Evolutionary conservation across 2,888 invertebrate species (phyloP).

Genomic region (Metacarcinus magister): DNA sequence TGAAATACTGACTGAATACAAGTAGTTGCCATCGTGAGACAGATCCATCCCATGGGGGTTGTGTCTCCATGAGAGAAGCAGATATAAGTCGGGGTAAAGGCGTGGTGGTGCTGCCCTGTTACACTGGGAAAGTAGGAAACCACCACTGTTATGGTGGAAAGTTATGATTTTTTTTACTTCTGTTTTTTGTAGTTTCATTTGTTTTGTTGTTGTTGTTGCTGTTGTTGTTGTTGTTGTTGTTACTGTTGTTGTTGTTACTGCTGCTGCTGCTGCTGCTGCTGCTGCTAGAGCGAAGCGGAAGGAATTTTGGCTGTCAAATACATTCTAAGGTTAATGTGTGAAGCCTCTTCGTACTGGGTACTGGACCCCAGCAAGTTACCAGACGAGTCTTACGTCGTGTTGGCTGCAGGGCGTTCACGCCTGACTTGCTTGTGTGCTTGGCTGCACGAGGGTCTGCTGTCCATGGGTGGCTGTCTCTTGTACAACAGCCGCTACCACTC

Average conservation of each 20-base stretch:
- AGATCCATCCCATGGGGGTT: not conserved
- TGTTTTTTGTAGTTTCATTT: too few relatives aligned
- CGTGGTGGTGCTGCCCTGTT: not conserved
- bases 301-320: not conserved
- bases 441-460: not conserved
- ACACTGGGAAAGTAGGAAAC: not conserved
- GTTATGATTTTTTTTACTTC: not conserved
- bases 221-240: not conserved
- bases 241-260: not conserved
- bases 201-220: not conserved
- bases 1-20: not conserved
- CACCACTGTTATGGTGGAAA: not conserved
- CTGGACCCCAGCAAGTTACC: conserved; percentile 17
- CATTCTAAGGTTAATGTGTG: conserved; percentile 8
- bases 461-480: conserved; percentile 10
- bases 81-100: not conserved
- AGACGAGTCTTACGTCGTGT: not conserved
- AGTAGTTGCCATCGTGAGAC: not conserved
- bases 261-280: not conserved
- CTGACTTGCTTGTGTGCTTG: not conserved
- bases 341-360: conserved; percentile 8
- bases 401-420: conserved; percentile 33
- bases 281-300: not conserved
- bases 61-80: not conserved
- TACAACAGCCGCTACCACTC: not conserved